Evolutionary conservation across 2,888 invertebrate species (phyloP), one percentile per base, ranked within the genome.

Genomic region (Nomada ruficornis): DNA sequence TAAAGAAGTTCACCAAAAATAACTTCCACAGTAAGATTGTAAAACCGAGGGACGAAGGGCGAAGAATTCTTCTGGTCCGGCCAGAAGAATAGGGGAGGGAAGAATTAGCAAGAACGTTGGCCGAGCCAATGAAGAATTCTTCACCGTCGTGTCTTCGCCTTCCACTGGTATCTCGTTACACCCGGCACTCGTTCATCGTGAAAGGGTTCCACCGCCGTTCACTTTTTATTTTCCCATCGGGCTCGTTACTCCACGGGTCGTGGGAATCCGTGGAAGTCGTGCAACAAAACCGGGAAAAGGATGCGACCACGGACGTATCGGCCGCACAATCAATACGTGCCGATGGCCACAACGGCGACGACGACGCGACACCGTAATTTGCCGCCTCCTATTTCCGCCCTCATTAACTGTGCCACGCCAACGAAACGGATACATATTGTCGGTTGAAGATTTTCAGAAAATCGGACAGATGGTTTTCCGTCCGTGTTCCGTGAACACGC

Each of bases 361-460:
- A 76, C 68, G 55, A 59, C 50, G 47, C 72, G 42, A 62, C 68
- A 26, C n/a, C 59, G 81, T 80, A 81, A 81, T 81, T 81, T 59
- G 68, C 81, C 68, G 80, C 52, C 80, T 74, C 81, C 69, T 81
- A 81, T 81, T 80, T 75, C 81, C 81, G 81, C 47, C 64, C 81
- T 81, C 81, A 80, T 81, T 81, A 81, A 81, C 81, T 18, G 64
- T 42, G 74, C 73, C 36, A 18, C 26, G 36, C 20, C 69, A 7
- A 20, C 52, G n/a, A 52, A 44, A 44, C 44, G 26, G 55, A 29
- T 36, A 63, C 55, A 68, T 67, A 79, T 73, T 57, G 80, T 73
- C 62, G 72, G 50, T 7, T 1, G 57, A 55, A 79, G 80, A 78
- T 81, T 81, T 79, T 64, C 77, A 54, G 80, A 73, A 80, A 79